phyloP scores from a whole-genome alignment of 1,140 invertebrate species.

The Chymomyza costata region DNA sequence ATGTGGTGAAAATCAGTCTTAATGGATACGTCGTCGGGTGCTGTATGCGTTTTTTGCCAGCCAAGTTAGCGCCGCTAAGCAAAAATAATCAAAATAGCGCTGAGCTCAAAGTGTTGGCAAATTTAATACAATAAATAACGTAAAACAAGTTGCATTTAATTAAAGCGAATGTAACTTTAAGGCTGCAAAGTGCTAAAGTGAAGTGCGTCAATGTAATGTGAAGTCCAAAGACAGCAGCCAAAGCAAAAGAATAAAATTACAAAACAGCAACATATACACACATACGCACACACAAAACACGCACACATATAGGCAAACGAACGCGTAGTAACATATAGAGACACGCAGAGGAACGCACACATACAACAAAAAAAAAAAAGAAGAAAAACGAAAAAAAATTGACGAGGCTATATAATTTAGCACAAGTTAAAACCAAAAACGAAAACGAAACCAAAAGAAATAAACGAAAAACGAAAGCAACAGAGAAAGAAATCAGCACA shows the following conservation, averaged over 20 bases:
- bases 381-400: conserved; percentile 32
- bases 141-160: not conserved
- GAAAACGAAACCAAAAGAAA: conserved; percentile 4
- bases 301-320: conserved; percentile 20
- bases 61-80: conserved; percentile 29
- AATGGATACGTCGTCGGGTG: conserved; percentile 75
- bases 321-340: conserved; percentile 26
- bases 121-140: conserved; percentile 6
- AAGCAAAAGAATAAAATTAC: conserved; percentile 70
- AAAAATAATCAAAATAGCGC: conserved; percentile 29
- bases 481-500: conserved; percentile 28
- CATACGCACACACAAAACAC: conserved; percentile 19
- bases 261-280: conserved; percentile 54
- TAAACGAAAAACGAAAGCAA: conserved; percentile 2
- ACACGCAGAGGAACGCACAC: conserved; percentile 18
- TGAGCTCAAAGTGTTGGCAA: conserved; percentile 19
- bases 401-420: conserved; percentile 62
- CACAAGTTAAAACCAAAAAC: conserved; percentile 44
- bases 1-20: conserved; percentile 74
- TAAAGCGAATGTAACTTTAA: not conserved
- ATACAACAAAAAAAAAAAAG: conserved; percentile 19
- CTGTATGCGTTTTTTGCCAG: conserved; percentile 60
- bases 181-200: conserved; percentile 8
- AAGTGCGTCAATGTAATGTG: conserved; percentile 14
- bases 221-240: conserved; percentile 44